Evolutionary conservation across 2,797 vertebrate species (phyloP).

Genomic region (Meriones psammophilus): DNA sequence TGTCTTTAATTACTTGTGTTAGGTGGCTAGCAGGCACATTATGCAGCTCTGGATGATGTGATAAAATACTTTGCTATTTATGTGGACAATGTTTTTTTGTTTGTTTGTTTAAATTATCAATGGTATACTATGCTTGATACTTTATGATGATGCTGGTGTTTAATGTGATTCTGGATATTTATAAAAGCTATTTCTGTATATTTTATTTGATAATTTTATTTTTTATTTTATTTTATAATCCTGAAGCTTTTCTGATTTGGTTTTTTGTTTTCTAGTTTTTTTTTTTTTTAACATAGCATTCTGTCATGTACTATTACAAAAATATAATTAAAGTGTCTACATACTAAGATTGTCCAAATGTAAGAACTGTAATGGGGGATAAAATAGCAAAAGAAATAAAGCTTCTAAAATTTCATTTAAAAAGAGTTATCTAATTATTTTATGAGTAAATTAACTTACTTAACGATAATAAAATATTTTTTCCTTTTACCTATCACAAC

Average conservation of each 20-base stretch:
- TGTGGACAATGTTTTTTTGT: not conserved
- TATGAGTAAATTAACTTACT: not conserved
- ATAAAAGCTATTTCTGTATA: not conserved
- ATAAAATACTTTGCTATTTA: not conserved
- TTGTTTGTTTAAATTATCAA: not conserved
- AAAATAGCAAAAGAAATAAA: not conserved
- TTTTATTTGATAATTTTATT: not conserved
- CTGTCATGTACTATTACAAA: not conserved
- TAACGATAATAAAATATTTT: not conserved
- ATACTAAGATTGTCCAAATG: not conserved
- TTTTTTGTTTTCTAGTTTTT: not conserved
- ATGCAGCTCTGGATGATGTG: not conserved
- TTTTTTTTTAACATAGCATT: not conserved
- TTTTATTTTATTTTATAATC: not conserved
- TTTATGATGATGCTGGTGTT: not conserved
- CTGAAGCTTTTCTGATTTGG: not conserved
- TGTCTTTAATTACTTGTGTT: not conserved
- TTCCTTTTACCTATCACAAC: not conserved
- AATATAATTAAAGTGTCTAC: not conserved
- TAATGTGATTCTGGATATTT: not conserved
- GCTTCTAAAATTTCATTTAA: not conserved
- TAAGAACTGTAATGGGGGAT: not conserved
- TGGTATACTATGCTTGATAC: not conserved
- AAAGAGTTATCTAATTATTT: not conserved
- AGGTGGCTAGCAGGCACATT: rapidly evolving